Evolutionary conservation across 1,140 invertebrate genomes (phyloP).

Genomic region (Laupala kohalensis): DNA sequence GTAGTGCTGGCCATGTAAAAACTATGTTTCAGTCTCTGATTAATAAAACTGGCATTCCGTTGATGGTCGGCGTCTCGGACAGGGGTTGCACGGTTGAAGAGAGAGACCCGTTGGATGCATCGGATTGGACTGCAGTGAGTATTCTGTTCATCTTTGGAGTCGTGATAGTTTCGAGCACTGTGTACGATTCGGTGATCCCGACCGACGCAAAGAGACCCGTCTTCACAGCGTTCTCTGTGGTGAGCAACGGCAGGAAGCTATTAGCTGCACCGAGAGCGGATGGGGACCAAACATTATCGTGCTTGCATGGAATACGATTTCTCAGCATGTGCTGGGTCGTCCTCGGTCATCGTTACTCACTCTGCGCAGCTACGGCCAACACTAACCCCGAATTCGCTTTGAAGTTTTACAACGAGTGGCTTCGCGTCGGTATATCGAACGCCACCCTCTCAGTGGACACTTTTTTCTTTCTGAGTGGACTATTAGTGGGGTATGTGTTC

Average conservation of each 20-base stretch:
- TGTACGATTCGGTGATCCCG: neutral
- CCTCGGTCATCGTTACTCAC: constrained; percentile 29
- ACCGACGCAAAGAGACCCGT: neutral
- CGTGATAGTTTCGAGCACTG: neutral
- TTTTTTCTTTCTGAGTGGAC: constrained; percentile 43
- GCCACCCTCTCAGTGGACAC: constrained; percentile 32
- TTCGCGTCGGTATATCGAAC: constrained; percentile 12
- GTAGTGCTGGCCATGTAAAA: neutral
- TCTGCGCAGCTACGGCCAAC: constrained; percentile 15
- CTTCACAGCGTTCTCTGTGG: neutral
- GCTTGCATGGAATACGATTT: constrained; percentile 34
- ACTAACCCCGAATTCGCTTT: constrained; percentile 14
- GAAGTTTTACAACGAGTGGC: neutral
- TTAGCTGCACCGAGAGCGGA: neutral
- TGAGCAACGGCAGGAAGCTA: neutral
- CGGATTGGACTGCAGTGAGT: neutral
- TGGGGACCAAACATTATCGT: neutral
- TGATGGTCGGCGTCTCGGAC: neutral
- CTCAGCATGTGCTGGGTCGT: constrained; percentile 40
- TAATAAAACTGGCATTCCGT: neutral
- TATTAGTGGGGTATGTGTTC: constrained; percentile 40
- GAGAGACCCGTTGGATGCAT: neutral
- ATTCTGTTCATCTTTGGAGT: neutral
- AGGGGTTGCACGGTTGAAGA: neutral
- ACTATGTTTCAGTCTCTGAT: neutral